phyloP scores from a whole-genome alignment of 2,888 invertebrate genomes.

The Pimpla rufipes region DNA sequence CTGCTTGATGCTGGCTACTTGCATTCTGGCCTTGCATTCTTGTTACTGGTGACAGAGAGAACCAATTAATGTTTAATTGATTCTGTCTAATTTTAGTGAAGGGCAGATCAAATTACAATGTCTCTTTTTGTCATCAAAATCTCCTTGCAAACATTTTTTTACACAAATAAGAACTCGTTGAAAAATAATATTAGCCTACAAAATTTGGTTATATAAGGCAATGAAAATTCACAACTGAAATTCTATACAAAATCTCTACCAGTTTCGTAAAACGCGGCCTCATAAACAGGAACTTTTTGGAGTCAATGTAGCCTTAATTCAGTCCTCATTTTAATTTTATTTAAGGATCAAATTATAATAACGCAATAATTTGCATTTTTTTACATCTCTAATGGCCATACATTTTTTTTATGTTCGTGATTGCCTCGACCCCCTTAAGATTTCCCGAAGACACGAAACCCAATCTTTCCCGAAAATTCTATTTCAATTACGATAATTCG shows the following conservation, averaged over 20 bases:
- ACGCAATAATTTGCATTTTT: not conserved
- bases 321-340: not conserved
- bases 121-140: no score
- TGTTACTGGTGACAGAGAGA: not conserved
- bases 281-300: not conserved
- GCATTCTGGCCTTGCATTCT: not conserved
- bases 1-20: not conserved
- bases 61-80: no score
- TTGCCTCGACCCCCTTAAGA: not conserved
- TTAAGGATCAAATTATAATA: not conserved
- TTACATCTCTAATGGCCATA: not conserved
- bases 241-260: not conserved
- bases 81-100: not conserved
- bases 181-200: no score
- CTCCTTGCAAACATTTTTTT: no score
- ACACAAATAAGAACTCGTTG: no score
- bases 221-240: no score
- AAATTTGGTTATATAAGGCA: no score
- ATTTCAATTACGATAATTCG: conserved; percentile 8
- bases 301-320: not conserved
- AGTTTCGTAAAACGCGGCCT: not conserved
- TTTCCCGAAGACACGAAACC: not conserved
- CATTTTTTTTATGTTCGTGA: not conserved
- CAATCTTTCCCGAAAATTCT: not conserved
- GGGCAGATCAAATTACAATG: not conserved